Evolutionary conservation across 1,140 invertebrate genomes (phyloP).

Genomic region (Drosophila asahinai): DNA sequence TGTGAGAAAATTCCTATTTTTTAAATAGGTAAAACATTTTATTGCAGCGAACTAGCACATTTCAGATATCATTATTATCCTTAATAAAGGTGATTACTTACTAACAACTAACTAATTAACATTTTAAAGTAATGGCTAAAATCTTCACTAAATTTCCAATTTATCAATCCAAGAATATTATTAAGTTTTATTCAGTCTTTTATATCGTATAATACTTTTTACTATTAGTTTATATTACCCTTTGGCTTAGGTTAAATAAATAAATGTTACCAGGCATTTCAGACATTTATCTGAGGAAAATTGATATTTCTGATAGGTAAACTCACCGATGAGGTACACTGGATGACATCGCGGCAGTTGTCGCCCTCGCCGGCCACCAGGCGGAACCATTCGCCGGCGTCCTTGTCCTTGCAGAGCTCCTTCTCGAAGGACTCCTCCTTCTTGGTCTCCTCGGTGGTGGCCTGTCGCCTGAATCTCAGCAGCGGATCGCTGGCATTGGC

Average conservation of each 20-base stretch:
- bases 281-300: no score
- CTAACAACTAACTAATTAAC: background rate
- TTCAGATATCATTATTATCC: no score
- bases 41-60: no score
- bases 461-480: slow-evolving; percentile 87
- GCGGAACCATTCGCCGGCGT: slow-evolving; percentile 98
- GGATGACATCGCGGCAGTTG: slow-evolving; percentile 97
- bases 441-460: slow-evolving; percentile 87
- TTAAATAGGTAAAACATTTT: no score
- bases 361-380: slow-evolving; percentile 95
- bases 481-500: slow-evolving; percentile 86
- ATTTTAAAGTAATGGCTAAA: background rate
- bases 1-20: no score
- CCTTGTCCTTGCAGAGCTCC: slow-evolving; percentile 96
- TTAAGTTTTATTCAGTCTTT: background rate
- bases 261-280: no score
- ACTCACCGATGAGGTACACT: slow-evolving; percentile 95
- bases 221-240: no score
- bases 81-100: no score
- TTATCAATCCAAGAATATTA: background rate
- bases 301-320: background rate
- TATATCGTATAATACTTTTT: no score
- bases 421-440: slow-evolving; percentile 94
- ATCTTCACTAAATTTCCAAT: no score
- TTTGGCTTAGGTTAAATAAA: no score